Base-by-base conservation (phyloP, 64 coral and sea anemone genomes). In the Actinia equina region DNA sequence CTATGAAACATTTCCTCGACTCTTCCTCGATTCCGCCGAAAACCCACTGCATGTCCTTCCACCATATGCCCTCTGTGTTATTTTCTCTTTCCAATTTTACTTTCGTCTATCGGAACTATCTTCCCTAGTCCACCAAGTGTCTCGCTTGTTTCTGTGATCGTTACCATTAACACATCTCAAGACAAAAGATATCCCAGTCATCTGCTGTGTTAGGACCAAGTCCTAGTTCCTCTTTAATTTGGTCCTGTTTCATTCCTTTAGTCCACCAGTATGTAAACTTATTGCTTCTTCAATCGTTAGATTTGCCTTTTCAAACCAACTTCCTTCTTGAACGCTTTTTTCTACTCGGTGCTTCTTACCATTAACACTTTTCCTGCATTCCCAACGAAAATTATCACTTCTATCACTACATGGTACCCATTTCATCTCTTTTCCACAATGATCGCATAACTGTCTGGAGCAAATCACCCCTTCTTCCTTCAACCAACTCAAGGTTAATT, bases 71-170 rank as follows among this genome's bases (percentile, higher is more conserved):
- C 86, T 78, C 76, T 53, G 55, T 88, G 86, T 45, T 88, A 79
- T 27, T 88, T 88, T 54, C 86, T 77, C 46, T 78, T 88, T 44
- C 86, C 86, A 6, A 88, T 80, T 46, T 88, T 87, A 22, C 63
- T 78, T 88, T 88, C 70, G 45, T 88, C 43, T 19, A 88, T 88
- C 11, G 80, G 71, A n/a, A 87, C 84, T 61, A 25, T 71, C 67
- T 83, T 83, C 20, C 82, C 82, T 46, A 7, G 19, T 49, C 82
- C 82, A 17, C 82, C 82, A 52, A 83, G 3, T 83, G 5, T 7
- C 82, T 83, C 82, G 23, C 82, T 83, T 37, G 0, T 37, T 1
- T 83, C 82, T 55, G 53, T 3, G 15, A 83, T 83, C 17, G 82
- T 49, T 18, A 83, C n/a, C n/a, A 37, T 23, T 83, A 2, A 51